phyloP scores from a whole-genome alignment of 2,888 invertebrate genomes.

The Acronicta psi region DNA sequence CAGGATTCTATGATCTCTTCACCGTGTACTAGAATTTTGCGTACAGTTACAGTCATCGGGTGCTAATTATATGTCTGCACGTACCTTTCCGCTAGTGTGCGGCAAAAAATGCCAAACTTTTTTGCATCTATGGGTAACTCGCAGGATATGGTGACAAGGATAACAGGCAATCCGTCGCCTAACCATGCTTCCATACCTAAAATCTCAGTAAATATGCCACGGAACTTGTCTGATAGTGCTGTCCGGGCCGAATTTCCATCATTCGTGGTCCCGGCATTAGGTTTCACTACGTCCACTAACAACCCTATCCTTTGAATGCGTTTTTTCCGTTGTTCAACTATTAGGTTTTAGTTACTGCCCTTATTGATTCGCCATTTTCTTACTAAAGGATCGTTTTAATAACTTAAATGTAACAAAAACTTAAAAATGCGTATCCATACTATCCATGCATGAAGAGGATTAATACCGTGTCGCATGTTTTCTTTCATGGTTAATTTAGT shows the following conservation, averaged over 20 bases:
- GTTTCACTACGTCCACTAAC: slow-evolving; percentile 10
- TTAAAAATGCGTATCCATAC: slow-evolving; percentile 6
- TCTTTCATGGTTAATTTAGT: background rate
- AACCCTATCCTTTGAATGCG: slow-evolving; percentile 1
- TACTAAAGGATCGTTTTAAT: slow-evolving; percentile 1
- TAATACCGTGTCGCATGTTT: slow-evolving; percentile 2
- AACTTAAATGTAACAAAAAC: slow-evolving; percentile 5
- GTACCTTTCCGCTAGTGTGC: no score
- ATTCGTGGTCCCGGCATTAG: slow-evolving; percentile 7
- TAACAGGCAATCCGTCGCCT: no score
- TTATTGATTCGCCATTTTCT: background rate
- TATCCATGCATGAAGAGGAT: slow-evolving; percentile 8
- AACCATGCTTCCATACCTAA: background rate
- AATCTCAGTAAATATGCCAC: slow-evolving; percentile 4
- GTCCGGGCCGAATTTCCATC: slow-evolving; percentile 11
- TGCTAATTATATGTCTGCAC: no score
- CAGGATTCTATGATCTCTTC: no score
- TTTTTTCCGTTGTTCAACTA: slow-evolving; percentile 6
- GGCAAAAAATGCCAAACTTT: no score
- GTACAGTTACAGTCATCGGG: no score
- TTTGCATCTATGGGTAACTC: no score
- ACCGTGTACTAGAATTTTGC: no score
- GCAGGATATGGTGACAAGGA: no score
- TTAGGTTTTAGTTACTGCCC: background rate
- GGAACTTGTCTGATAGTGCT: slow-evolving; percentile 3